Evolutionary conservation across 1,140 invertebrate genomes (phyloP).

Genomic region (Diplogasteroides magnus): DNA sequence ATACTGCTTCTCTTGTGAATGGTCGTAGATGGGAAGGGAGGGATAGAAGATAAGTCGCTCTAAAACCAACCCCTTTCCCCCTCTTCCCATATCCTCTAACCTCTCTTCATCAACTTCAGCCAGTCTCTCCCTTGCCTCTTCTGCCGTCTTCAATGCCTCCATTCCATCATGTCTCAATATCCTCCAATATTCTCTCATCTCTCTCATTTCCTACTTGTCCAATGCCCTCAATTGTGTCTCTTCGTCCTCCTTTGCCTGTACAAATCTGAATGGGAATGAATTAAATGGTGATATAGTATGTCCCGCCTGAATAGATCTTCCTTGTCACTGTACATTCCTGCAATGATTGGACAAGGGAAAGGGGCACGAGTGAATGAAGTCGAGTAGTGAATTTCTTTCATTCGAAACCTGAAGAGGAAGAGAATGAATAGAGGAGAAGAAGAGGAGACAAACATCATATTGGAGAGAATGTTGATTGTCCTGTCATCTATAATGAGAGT

Average conservation of each 20-base stretch:
- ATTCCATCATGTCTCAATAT: background rate
- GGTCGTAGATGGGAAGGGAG: background rate
- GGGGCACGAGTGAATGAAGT: background rate
- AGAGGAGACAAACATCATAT: background rate
- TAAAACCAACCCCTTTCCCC: background rate
- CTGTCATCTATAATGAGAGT: background rate
- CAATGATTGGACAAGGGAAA: background rate
- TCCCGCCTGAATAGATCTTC: background rate
- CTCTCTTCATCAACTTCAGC: background rate
- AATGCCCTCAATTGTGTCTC: background rate
- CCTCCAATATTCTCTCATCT: too few species aligned
- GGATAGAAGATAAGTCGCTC: background rate
- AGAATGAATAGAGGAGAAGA: background rate
- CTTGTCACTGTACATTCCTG: background rate
- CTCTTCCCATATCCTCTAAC: background rate
- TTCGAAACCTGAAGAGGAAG: background rate
- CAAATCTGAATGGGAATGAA: background rate
- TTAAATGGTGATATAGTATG: too few species aligned
- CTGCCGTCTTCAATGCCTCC: background rate
- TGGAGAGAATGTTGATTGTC: background rate
- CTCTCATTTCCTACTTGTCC: too few species aligned
- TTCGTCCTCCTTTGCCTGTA: background rate
- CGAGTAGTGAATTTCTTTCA: background rate
- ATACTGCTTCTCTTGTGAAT: background rate
- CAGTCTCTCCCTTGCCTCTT: background rate